phyloP scores from a whole-genome alignment of 2,888 invertebrate species.

The Epinotia demarniana region DNA sequence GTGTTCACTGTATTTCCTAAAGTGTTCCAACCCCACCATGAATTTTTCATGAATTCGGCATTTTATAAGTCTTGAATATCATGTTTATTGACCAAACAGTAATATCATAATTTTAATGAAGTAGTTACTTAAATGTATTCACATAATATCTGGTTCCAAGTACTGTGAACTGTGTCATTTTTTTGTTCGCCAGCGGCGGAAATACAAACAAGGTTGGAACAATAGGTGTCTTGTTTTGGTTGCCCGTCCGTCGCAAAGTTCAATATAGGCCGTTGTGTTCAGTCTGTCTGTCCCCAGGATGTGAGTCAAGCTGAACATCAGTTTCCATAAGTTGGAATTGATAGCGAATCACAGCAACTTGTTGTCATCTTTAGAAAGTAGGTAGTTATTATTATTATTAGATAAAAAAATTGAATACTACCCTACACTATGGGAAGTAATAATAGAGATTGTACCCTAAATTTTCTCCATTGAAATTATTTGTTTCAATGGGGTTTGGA shows the following conservation, averaged over 20 bases:
- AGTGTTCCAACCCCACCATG: no score
- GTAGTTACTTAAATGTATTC: background rate
- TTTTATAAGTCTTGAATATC: no score
- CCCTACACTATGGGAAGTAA: background rate
- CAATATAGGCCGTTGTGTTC: conserved; percentile 55
- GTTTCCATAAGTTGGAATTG: conserved; percentile 10
- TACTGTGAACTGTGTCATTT: conserved; percentile 57
- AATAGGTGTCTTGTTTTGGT: conserved; percentile 70
- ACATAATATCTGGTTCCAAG: conserved; percentile 31
- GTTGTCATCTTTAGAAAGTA: background rate
- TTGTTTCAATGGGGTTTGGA: conserved; percentile 22
- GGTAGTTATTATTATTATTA: no score
- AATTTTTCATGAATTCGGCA: no score
- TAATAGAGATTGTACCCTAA: no score
- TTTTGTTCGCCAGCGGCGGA: conserved; percentile 63
- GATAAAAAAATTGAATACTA: background rate
- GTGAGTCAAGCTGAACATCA: conserved; percentile 66
- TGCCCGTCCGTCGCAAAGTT: conserved; percentile 59
- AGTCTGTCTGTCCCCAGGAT: conserved; percentile 66
- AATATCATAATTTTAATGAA: background rate
- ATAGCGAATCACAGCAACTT: background rate
- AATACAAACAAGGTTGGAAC: conserved; percentile 69
- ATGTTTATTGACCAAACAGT: no score
- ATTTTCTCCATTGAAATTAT: background rate
- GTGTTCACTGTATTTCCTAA: no score